Base-by-base conservation (phyloP, 2,113 vertebrate species). In the Peucedramus taeniatus region DNA sequence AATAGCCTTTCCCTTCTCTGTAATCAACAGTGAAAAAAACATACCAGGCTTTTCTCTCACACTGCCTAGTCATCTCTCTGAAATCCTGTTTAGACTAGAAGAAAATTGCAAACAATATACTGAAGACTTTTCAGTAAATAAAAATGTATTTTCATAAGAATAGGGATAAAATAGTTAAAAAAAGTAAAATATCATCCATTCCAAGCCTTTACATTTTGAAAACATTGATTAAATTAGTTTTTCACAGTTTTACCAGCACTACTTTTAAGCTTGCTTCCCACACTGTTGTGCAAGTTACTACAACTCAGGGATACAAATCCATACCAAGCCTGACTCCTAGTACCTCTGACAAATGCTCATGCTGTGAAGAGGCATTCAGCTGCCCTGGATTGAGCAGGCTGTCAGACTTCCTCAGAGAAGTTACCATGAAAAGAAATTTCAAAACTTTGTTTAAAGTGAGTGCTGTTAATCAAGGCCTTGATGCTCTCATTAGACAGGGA, bases 191-290 rank as follows among this genome's bases (percentile, higher is more conserved):
- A 50, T 35, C 66, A 2, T 64, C 87, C 39, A 20, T 92, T 93
- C 83, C 60, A 90, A 88, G 37, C 47, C 56, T 88, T 83, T 76
- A 30, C 79, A 90, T 95, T 95, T 88, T 95, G 95, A 80, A 96
- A 96, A 94, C 76, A 96, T 57, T 83, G 85, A 95, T 92, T 53
- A 90, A 88, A 96, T 71, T 71, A 92, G 53, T 90, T 96, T 95
- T 92, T 83, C 75, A 81, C 83, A 95, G 72, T 96, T 95, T 93
- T 83, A 92, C 90, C 93, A 95, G 93, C 49, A 81, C 78, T 77
- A 59, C 87, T 83, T 96, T 76, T 75, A 92, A 93, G 76, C 64
- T 90, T 89, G 27, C 93, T 97, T 96, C 95, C 95, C 90, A 97
- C 85, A 51, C 93, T 92, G 81, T 64, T 83, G 88, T 89, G 85